phyloP scores from a whole-genome alignment of 2,888 invertebrate genomes.

The Drosophila austrosaltans region DNA sequence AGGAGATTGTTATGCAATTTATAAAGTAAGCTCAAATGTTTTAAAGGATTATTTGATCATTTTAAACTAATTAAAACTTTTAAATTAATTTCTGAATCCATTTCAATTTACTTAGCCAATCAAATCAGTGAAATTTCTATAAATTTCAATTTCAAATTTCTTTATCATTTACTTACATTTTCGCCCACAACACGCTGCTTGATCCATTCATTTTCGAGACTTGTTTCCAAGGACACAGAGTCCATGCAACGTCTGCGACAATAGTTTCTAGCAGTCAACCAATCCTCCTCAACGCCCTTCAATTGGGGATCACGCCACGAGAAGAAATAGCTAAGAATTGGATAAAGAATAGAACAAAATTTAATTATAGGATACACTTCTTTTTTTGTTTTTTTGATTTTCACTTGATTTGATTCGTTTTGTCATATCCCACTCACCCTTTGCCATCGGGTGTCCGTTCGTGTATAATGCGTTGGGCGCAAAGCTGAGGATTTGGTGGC shows the following conservation, averaged over 20 bases:
- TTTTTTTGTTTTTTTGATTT: not conserved
- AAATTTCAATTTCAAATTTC: not conserved
- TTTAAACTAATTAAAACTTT: too few species aligned
- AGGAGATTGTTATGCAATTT: too few species aligned
- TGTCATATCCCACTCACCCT: constrained; percentile 81
- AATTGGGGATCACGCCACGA: constrained; percentile 92
- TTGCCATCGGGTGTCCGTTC: constrained; percentile 90
- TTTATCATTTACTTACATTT: constrained; percentile 86
- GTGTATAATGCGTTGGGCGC: constrained; percentile 89
- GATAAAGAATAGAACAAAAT: constrained; percentile 3
- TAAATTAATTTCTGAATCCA: too few species aligned
- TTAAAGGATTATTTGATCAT: too few species aligned
- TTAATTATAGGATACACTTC: not conserved
- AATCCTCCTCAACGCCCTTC: constrained; percentile 90
- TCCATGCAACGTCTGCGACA: constrained; percentile 96
- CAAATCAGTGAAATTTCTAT: too few species aligned
- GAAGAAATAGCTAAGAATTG: constrained; percentile 89
- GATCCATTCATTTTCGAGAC: constrained; percentile 94
- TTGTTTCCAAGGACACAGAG: constrained; percentile 92
- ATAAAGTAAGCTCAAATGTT: too few species aligned
- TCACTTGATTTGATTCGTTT: not conserved
- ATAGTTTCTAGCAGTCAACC: constrained; percentile 93
- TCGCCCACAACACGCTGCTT: constrained; percentile 90
- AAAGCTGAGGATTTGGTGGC: constrained; percentile 90
- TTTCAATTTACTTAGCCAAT: too few species aligned